Evolutionary conservation across 2,797 vertebrate genomes (phyloP), one percentile per base, ranked within the genome.

Genomic region (Eupleurogrammus muticus): DNA sequence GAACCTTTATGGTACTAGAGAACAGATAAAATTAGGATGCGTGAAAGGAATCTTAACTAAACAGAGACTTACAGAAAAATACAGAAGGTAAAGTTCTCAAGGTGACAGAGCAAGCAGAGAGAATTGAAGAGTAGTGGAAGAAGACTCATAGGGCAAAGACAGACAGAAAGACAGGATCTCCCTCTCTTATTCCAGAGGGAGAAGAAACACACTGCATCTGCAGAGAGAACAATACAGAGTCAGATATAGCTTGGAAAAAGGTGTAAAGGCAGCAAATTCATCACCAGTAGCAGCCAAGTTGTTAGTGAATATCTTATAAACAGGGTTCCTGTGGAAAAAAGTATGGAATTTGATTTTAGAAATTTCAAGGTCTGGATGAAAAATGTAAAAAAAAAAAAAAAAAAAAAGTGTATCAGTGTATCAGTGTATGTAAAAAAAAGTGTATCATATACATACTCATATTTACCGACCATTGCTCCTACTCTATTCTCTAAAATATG

Each of bases 21-120:
- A 19, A 47, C 12, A 10, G 48, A 34, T 4, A 6, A 11, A 47
- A 65, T 16, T 3, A 34, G 23, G 44, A 53, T 5, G 44, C 56
- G 44, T 51, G 64, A 79, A 57, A 61, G 35, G 24, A 79, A 66
- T 42, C 24, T 52, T 13, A 53, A 42, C 57, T 49, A 61, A 70
- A 55, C 85, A 76, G 90, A 92, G 66, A 92, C 88, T 92, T 92
- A 92, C 90, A 91, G 85, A 72, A 40, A 60, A 73, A 82, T 77
- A 82, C 32, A 91, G 82, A 85, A 77, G 80, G 80, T 74, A 63
- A 80, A 82, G 88, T 79, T 88, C 83, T 87, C 84, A 90, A 81
- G 77, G 28, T 72, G 70, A 87, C 62, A 90, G 77, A 82, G 71
- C 52, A 71, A 68, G 75, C 0, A 71, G 46, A 81, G 80, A 69